phyloP scores from a whole-genome alignment of 2,888 invertebrate genomes.

The Drosophila diplacantha region DNA sequence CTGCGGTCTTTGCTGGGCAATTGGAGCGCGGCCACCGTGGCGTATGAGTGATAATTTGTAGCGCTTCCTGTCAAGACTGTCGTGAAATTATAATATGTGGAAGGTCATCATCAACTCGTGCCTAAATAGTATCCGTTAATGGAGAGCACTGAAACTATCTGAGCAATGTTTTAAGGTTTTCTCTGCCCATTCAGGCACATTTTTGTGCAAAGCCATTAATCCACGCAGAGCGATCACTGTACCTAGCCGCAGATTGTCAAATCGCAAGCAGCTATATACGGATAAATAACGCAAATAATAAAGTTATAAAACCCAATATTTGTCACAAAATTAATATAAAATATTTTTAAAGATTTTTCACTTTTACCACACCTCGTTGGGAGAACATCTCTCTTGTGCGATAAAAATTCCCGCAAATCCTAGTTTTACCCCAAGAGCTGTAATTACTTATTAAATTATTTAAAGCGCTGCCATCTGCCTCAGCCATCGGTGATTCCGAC shows the following conservation, averaged over 20 bases:
- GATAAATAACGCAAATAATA: too few relatives aligned
- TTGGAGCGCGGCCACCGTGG: slow-evolving; percentile 13
- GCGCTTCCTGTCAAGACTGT: slow-evolving; percentile 4
- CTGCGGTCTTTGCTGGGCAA: slow-evolving; percentile 18
- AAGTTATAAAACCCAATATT: neutral
- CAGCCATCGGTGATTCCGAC: slow-evolving; percentile 9
- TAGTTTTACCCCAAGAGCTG: neutral
- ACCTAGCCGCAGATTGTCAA: neutral
- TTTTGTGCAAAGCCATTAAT: too few relatives aligned
- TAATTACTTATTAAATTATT: slow-evolving; percentile 53
- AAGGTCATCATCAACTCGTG: neutral
- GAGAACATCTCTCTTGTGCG: neutral
- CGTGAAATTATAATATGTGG: slow-evolving; percentile 2
- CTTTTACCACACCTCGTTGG: neutral
- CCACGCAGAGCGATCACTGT: too few relatives aligned
- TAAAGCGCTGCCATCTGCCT: slow-evolving; percentile 17
- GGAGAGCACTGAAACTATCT: neutral
- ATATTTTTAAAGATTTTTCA: neutral
- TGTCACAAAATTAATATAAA: neutral
- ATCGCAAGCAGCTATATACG: too few relatives aligned
- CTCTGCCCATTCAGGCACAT: neutral
- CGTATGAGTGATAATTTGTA: slow-evolving; percentile 31
- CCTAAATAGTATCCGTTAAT: neutral
- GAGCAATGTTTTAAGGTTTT: too few relatives aligned
- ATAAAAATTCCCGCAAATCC: neutral